phyloP scores from a whole-genome alignment of 1,140 invertebrate genomes.

The Trachymyrmex cornetzi region DNA sequence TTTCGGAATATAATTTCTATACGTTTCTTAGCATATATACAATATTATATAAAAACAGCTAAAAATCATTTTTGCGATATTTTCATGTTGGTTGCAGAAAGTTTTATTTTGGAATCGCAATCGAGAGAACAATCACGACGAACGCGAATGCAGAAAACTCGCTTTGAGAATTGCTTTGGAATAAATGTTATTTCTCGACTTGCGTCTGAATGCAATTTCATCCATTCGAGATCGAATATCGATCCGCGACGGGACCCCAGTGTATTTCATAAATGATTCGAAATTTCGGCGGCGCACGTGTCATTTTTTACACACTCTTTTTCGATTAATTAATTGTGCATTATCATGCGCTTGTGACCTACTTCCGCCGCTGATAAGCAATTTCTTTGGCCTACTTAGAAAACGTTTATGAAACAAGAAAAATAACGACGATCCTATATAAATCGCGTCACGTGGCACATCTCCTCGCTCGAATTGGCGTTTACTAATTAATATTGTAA shows the following conservation, averaged over 20 bases:
- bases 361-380: slow-evolving; percentile 50
- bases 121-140: not conserved
- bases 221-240: slow-evolving; percentile 8
- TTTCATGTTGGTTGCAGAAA: not conserved
- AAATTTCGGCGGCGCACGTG: not conserved
- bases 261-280: not conserved
- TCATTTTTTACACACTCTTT: not conserved
- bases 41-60: not conserved
- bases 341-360: slow-evolving; percentile 32
- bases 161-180: not conserved
- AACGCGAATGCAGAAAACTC: not conserved
- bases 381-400: slow-evolving; percentile 62
- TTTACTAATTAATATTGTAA: slow-evolving; percentile 19
- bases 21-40: not conserved
- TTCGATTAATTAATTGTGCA: slow-evolving; percentile 57
- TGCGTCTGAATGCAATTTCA: not conserved
- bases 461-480: slow-evolving; percentile 11
- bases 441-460: not conserved
- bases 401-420: not conserved
- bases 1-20: not conserved
- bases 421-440: not conserved
- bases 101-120: not conserved
- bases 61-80: not conserved
- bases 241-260: not conserved
- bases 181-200: not conserved